Percentiles rank a stretch among this genome's conserved stretches.
Conservation (phyloP, 2,888 invertebrate genomes). For the Fissipunctia ypsillon region DNA sequence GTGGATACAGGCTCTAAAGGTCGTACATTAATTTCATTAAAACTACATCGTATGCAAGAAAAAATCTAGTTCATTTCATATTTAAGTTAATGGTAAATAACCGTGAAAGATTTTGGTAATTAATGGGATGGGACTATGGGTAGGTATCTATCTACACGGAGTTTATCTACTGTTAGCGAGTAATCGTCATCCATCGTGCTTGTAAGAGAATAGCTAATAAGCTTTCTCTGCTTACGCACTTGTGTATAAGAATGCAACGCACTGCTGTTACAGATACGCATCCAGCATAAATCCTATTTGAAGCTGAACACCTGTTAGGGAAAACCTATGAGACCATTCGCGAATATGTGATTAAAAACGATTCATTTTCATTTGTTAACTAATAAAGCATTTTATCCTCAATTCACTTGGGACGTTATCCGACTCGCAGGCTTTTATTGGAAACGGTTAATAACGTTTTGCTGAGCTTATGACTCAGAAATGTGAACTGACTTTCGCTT, state of each 20-base stretch:
- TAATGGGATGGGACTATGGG: too few relatives aligned
- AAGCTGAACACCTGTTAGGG: conserved; percentile 35
- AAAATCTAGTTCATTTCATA: background rate
- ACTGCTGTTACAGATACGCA: conserved; percentile 52
- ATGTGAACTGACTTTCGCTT: background rate
- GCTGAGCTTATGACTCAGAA: background rate
- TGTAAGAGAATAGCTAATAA: conserved; percentile 34
- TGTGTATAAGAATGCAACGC: conserved; percentile 45
- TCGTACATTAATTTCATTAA: conserved; percentile 15
- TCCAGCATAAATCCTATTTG: conserved; percentile 8
- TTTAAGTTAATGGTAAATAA: background rate
- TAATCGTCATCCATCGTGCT: conserved; percentile 14
- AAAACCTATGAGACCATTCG: conserved; percentile 24
- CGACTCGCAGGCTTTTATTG: background rate
- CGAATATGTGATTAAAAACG: conserved; percentile 1
- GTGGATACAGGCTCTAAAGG: too few relatives aligned
- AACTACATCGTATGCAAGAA: background rate
- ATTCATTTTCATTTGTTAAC: background rate
- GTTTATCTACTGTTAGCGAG: background rate
- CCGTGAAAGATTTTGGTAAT: background rate
- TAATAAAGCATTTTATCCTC: background rate
- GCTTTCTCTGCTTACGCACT: conserved; percentile 52
- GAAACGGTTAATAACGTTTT: background rate
- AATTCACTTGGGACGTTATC: background rate
- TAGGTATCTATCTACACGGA: too few relatives aligned